Evolutionary conservation across 2,888 invertebrate species (phyloP).

Genomic region (Chesias legatella): DNA sequence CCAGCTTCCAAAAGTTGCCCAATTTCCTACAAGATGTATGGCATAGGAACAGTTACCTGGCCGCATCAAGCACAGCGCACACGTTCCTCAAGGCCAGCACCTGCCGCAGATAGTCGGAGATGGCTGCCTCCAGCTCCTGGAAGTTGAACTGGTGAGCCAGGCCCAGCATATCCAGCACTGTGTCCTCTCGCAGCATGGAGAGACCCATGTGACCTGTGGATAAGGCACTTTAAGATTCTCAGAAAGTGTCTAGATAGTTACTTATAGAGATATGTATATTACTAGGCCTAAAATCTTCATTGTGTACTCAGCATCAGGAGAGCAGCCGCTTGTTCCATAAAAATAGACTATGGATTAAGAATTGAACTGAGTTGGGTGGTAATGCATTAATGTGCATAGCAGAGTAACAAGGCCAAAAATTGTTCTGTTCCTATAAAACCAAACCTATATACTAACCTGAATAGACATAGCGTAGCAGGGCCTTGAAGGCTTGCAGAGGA

Average conservation of each 20-base stretch:
- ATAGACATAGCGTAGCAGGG: conserved; percentile 96
- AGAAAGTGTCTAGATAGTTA: not conserved
- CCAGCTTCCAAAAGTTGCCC: no score
- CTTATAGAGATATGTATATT: not conserved
- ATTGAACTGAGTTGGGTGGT: no score
- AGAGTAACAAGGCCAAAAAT: no score
- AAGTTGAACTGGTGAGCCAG: conserved; percentile 98
- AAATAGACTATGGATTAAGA: no score
- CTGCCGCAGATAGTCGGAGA: conserved; percentile 95
- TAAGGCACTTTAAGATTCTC: not conserved
- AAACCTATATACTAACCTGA: conserved; percentile 81
- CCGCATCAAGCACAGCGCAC: conserved; percentile 96
- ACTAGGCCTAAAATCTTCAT: no score
- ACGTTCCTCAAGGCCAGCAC: conserved; percentile 93
- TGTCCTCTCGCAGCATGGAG: conserved; percentile 83
- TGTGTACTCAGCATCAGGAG: no score
- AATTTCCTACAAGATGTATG: no score
- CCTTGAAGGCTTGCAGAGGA: conserved; percentile 91
- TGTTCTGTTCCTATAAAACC: not conserved
- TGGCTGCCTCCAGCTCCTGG: conserved; percentile 91
- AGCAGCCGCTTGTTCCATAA: no score
- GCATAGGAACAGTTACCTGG: conserved; percentile 80
- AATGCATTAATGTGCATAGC: no score
- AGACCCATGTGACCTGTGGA: conserved; percentile 83
- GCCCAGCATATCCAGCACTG: conserved; percentile 87